Evolutionary conservation across 2,888 invertebrate species (phyloP), one percentile per base, ranked within the genome.

Genomic region (Cheilosia scutellata): DNA sequence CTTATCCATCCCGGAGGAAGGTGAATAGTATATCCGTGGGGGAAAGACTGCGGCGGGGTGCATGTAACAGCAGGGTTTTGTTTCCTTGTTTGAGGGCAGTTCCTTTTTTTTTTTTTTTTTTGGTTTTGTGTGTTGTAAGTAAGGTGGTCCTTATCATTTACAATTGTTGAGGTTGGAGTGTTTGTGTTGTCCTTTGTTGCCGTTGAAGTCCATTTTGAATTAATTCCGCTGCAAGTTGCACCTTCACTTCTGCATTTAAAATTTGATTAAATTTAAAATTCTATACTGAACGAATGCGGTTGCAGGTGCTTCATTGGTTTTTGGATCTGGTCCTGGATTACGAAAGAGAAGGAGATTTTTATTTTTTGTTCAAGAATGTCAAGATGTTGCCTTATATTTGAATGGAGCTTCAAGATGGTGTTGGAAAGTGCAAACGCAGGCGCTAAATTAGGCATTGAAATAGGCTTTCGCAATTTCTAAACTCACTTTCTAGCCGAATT

Each of bases 251-350:
- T 63, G 47, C 68, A 80, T 80, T 68, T 27, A 20, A 49, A 75
- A 75, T 74, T 80, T 68, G 31, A 75, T 80, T 75, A 68, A 55
- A 82, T 63, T 70, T 55, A 68, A 62, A 70, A 70, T 70, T 70
- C 29, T 25, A 20, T 20, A 33, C 16, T 20, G 20, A 16, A 16
- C n/a, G 47, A 47, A 47, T 47, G 55, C 58, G 44, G n/a, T 7
- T 58, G 70, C 57, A 71, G 70, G 70, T 71, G 58, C 47, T 58
- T 9, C 33, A 11, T 42, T 29, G 27, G 27, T 55, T 27, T 65
- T 11, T 13, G 40, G 40, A 42, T 9, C 11, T 11, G 4, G 4
- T 37, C 11, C 11, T 11, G 11, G 37, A 37, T 37, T 37, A 11
- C 11, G 37, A 37, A 37, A 11, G 11, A 11, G 37, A 0, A 4